Evolutionary conservation across 2,888 invertebrate species (phyloP), one percentile per base, ranked within the genome.

Genomic region (Conistra vaccinii): DNA sequence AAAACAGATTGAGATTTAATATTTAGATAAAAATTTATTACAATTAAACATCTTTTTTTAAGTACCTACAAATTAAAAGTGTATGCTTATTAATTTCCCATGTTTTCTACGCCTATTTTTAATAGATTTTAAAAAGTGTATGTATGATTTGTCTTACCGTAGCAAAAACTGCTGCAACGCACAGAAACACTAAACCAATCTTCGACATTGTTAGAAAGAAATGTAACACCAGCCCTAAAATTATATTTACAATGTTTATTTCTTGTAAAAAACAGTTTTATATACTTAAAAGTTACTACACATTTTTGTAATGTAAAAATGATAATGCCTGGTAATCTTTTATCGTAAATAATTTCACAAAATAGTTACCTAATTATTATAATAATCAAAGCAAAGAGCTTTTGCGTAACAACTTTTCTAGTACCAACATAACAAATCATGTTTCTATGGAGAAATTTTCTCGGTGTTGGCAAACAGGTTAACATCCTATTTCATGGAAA

Each of bases 241-340:
- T 66, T 72, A 85, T 83, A 83, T 89, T 78, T 84, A 89, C 88
- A 83, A 84, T 87, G 78, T 81, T 77, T 65, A 42, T 48, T 29
- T 32, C 20, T 20, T 4, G 32, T 62, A 65, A 75, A 78, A 77
- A 84, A 83, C 69, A 76, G 61, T 84, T 78, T 84, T 89, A 87
- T 89, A 87, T 89, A 81, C 69, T 66, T 74, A 26, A 26, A 63
- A 57, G 69, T 89, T 88, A 84, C 88, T 81, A 83, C 81, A 87
- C 26, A 17, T 57, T 69, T 84, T 82, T 69, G 65, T 74, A 57
- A 70, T 42, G n/a, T 35, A 51, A 2, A 57, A 62, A 57, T 6
- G 81, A 82, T 87, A 84, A 42, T 32, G 23, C 10, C 42, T 26
- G 7, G 48, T 70, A 32, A 78, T 75, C 63, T 70, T 45, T 69